phyloP scores from a whole-genome alignment of 2,113 vertebrate species.

The Coreoperca whiteheadi region DNA sequence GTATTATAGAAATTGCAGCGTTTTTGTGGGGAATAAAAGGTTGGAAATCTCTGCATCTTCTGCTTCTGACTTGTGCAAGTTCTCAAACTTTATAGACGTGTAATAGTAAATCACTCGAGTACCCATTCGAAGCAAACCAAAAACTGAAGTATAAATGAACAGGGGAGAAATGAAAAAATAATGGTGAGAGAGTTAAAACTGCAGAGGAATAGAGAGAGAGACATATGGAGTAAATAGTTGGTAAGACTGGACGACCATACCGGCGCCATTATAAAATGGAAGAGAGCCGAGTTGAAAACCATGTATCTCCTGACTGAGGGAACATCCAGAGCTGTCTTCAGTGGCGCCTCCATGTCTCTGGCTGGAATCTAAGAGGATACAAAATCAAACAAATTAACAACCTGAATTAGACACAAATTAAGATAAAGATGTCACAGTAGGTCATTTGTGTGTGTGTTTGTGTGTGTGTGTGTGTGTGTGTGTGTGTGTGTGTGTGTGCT shows the following conservation, averaged over 20 bases:
- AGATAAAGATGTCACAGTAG: background rate
- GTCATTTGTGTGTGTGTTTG: slow-evolving; percentile 1
- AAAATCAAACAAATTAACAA: background rate
- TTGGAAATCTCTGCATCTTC: background rate
- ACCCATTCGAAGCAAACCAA: background rate
- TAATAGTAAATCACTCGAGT: too few species aligned
- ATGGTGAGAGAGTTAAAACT: background rate
- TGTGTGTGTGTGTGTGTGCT: slow-evolving; percentile 2
- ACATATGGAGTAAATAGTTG: background rate
- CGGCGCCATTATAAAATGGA: slow-evolving; percentile 82
- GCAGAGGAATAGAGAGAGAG: background rate
- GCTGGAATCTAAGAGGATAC: slow-evolving; percentile 74
- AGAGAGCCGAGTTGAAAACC: slow-evolving; percentile 82
- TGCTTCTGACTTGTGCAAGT: too few species aligned
- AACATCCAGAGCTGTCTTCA: slow-evolving; percentile 75
- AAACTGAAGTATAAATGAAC: background rate
- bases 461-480: background rate
- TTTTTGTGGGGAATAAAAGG: background rate
- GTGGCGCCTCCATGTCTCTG: slow-evolving; percentile 77
- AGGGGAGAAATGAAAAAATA: background rate
- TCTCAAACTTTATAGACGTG: background rate
- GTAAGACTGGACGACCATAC: slow-evolving; percentile 59
- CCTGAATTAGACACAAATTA: background rate
- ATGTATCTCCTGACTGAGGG: slow-evolving; percentile 82
- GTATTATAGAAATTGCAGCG: background rate